Evolutionary conservation across 2,888 invertebrate genomes (phyloP), one percentile per base, ranked within the genome.

Genomic region (Cheiracanthium punctorium): DNA sequence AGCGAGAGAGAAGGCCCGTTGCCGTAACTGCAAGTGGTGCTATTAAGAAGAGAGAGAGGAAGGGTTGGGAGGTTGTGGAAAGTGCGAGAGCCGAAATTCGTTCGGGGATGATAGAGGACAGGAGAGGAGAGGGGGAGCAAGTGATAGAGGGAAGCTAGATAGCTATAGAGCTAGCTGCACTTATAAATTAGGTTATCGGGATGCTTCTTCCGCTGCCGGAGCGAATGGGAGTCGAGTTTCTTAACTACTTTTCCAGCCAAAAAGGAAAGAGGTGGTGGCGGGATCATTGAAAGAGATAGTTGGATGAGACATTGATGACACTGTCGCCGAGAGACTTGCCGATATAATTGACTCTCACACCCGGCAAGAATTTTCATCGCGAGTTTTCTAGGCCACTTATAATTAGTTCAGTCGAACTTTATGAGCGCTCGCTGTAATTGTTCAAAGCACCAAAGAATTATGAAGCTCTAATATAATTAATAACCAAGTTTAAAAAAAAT

Each of bases 121-220:
- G 48, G 17, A 48, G 10, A 17, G 48, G 48, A 17, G 48, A 17
- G 48, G 48, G 48, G 8, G n/a, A n/a, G n/a, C n/a, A n/a, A n/a
- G n/a, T n/a, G n/a, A n/a, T n/a, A n/a, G n/a, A n/a, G n/a, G n/a
- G n/a, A n/a, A n/a, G n/a, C n/a, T n/a, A n/a, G n/a, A n/a, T n/a
- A n/a, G n/a, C n/a, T n/a, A n/a, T n/a, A n/a, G n/a, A n/a, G n/a
- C n/a, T n/a, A n/a, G n/a, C n/a, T 2, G 48, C 1, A 24, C 24
- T 58, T 58, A 58, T 58, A 58, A 58, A 58, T 58, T 58, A 58
- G 24, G 58, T 58, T 58, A 58, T 58, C 58, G 24, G 24, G 12
- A 5, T 24, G 4, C 58, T 48, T 48, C 43, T 58, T 58, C 24
- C 24, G 58, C 24, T 24, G 58, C 17, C 58, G 24, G 58, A 24